Base-by-base conservation (phyloP, 2,113 vertebrate genomes). In the Oncorhynchus kisutch region DNA sequence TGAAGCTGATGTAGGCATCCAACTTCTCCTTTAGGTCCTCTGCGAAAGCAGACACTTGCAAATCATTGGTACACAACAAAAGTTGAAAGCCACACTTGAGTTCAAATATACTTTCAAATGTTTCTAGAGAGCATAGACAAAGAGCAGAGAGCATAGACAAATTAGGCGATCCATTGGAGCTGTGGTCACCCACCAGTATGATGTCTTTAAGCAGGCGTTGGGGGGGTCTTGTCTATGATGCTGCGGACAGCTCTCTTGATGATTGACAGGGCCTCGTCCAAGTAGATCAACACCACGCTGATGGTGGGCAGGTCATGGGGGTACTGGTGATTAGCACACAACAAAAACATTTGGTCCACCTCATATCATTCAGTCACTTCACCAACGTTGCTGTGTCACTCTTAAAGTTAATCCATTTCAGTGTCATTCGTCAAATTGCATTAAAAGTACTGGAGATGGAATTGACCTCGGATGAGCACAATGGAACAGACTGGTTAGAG, bases 121-220 rank as follows among this genome's bases (percentile, higher is more conserved):
- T 51, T 27, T 3, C 5, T 67, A 11, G 57, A 25, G 25, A 25
- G 25, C 25, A 25, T 25, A 25, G 25, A 25, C 25, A 25, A 25
- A 25, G 25, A 24, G 31, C 18, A n/a, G 12, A 68, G 9, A 2
- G 27, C 5, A 72, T 1, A 62, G 60, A 11, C 20, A 22, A 67
- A 66, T n/a, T 57, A 45, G 31, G 79, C 89, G 84, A 79, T 92
- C 90, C 85, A 0, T 91, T 85, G 48, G 88, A 88, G 75, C 92
- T 93, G 68, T 82, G 86, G 75, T 93, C 91, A 3, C 93, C 92
- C 48, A 94, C 88, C 70, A 94, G 85, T 70, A 92, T 82, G 54
- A 93, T 88, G 62, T 94, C 91, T 73, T 91, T 92, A 51, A 94
- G 60, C 45, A 93, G 69, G 22, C 8, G 84, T 59, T 86, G 20